These are phyloP conservation scores for Microtus ochrogaster DNA, from an alignment of 2,113 vertebrate species.

Conservation along the genomic window DNA sequence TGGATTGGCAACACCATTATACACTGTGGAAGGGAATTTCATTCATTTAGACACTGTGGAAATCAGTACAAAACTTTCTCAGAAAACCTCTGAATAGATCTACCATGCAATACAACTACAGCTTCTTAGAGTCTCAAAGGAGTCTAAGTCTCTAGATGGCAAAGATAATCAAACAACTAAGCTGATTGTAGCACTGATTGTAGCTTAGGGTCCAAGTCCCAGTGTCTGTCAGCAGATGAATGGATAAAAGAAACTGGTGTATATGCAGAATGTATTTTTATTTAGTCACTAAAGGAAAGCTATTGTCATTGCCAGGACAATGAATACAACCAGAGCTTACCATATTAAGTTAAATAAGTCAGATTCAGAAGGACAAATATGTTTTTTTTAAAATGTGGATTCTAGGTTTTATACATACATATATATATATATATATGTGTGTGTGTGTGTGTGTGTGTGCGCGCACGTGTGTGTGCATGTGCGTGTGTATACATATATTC, in stretches of 20 bases:
- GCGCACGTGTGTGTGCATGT: rapidly evolving
- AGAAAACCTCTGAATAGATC: not conserved
- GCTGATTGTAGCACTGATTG: not conserved
- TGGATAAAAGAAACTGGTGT: not conserved
- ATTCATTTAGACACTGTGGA: not conserved
- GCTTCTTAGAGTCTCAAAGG: not conserved
- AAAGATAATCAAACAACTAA: not conserved
- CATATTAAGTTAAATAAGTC: not conserved
- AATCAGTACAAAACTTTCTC: not conserved
- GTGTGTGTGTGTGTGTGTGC: rapidly evolving
- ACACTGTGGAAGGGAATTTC: not conserved
- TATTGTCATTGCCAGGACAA: not conserved
- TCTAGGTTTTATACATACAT: not conserved
- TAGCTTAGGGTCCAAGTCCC: not conserved
- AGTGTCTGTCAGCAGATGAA: not conserved
- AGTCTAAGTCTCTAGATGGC: too few species aligned
- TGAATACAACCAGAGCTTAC: not conserved
- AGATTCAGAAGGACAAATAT: not conserved
- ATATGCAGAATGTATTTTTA: not conserved
- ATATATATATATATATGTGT: not conserved
- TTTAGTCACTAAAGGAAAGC: not conserved
- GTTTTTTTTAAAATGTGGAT: not conserved
- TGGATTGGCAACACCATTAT: too few species aligned
- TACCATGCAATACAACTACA: not conserved
- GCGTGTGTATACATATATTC: rapidly evolving